phyloP scores from a whole-genome alignment of 2,888 invertebrate species.

The Ischnura elegans region DNA sequence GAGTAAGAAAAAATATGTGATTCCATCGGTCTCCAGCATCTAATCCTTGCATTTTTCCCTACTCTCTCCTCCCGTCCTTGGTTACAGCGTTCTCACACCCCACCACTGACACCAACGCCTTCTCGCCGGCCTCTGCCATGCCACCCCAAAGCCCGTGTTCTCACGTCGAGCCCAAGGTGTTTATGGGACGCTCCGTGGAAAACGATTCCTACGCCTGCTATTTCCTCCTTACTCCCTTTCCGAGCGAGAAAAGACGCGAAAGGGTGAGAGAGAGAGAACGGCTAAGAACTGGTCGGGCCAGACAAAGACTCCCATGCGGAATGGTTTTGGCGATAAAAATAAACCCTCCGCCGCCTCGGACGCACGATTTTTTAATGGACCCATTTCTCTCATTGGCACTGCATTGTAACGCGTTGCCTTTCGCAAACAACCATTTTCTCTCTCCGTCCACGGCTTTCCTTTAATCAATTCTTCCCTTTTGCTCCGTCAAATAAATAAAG shows the following conservation, averaged over 20 bases:
- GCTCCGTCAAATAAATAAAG: constrained; percentile 42
- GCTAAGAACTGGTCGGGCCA: not conserved
- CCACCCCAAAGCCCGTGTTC: not conserved
- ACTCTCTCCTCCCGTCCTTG: too few relatives aligned
- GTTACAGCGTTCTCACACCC: not conserved
- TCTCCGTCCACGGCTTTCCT: constrained; percentile 13
- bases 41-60: not conserved
- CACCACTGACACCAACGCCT: not conserved
- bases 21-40: not conserved
- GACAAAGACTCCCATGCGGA: not conserved
- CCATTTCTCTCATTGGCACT: constrained; percentile 57
- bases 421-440: not conserved
- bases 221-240: not conserved
- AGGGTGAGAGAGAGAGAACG: not conserved
- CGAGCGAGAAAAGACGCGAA: not conserved
- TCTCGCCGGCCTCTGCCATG: not conserved
- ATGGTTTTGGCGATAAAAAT: constrained; percentile 8
- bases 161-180: constrained; percentile 48
- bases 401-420: constrained; percentile 32
- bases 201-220: constrained; percentile 11
- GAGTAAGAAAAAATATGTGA: too few relatives aligned
- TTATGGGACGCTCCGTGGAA: constrained; percentile 47
- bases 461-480: constrained; percentile 35
- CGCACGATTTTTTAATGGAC: constrained; percentile 37
- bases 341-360: not conserved